Evolutionary conservation across 2,113 vertebrate species (phyloP).

Genomic region (Aix galericulata): DNA sequence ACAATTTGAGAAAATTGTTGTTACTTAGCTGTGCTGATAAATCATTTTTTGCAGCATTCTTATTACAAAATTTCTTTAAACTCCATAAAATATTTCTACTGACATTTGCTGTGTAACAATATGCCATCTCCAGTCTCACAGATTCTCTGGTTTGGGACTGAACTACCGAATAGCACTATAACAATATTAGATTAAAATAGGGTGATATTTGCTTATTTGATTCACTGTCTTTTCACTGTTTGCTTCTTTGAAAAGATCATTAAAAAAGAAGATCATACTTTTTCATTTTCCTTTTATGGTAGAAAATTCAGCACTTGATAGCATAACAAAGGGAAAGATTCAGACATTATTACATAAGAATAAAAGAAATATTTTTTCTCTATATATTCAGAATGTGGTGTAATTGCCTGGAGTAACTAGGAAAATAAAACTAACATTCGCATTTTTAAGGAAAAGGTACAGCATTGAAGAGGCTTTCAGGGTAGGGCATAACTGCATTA

Average conservation of each 20-base stretch:
- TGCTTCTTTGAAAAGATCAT: neutral
- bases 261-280: neutral
- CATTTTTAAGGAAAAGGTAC: no score
- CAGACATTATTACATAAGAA: neutral
- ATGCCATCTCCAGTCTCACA: neutral
- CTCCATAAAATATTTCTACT: neutral
- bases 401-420: no score
- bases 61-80: neutral
- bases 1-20: neutral
- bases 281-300: neutral
- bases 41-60: neutral
- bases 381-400: neutral
- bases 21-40: neutral
- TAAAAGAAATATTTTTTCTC: neutral
- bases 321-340: neutral
- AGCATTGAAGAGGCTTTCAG: no score
- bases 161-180: neutral
- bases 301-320: neutral
- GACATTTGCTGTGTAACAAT: fast-evolving
- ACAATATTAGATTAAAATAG: neutral
- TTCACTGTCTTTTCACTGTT: neutral
- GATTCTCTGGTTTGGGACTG: neutral
- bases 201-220: neutral
- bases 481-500: no score
- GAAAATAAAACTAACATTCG: no score